Percentiles rank a stretch among this genome's conserved stretches.
These are phyloP conservation scores for Sialia sialis DNA, from an alignment of 2,113 vertebrate genomes.

Conservation along the genomic window DNA sequence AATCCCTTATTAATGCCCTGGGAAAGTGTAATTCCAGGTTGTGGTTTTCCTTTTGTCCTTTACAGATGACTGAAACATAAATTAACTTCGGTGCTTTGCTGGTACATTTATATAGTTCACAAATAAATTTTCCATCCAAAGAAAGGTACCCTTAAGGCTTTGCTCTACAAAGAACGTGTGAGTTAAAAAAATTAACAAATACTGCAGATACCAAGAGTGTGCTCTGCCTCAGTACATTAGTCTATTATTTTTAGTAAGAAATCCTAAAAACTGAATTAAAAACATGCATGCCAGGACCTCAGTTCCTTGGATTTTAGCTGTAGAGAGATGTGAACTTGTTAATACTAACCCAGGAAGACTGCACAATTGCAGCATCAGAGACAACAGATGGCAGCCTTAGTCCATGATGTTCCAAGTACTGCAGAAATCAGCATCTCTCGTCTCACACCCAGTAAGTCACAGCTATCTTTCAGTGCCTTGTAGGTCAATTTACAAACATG, in stretches of 20 bases:
- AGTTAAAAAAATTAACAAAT: background rate
- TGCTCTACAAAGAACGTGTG: background rate
- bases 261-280: background rate
- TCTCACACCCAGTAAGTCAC: background rate
- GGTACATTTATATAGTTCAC: background rate
- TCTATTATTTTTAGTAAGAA: background rate
- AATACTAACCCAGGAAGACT: background rate
- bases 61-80: background rate
- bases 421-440: background rate
- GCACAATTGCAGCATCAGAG: background rate
- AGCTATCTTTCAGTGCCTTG: background rate
- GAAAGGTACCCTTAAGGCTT: background rate
- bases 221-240: background rate
- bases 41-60: background rate
- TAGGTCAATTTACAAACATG: slow-evolving; percentile 10
- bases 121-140: background rate
- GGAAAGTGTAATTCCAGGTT: background rate
- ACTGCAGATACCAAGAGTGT: background rate
- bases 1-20: background rate
- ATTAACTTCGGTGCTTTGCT: background rate
- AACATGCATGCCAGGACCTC: background rate
- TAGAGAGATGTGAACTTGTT: background rate
- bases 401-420: background rate
- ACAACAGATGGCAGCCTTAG: slow-evolving; percentile 62
- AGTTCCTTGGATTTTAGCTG: background rate